phyloP scores from a whole-genome alignment of 2,888 invertebrate species.

The Bibio marci region DNA sequence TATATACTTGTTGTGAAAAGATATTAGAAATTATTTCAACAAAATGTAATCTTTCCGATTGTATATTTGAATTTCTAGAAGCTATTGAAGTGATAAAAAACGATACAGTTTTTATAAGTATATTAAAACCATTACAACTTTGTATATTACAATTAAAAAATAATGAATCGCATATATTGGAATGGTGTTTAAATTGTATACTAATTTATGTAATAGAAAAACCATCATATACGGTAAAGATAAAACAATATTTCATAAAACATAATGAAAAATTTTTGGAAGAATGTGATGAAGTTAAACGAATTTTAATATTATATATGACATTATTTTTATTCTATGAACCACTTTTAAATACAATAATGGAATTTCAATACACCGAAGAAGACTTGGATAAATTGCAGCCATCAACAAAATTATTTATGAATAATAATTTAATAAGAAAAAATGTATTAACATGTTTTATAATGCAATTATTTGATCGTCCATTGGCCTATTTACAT shows the following conservation, averaged over 20 bases:
- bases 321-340: conserved; percentile 46
- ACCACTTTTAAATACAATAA: conserved; percentile 33
- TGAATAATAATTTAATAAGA: conserved; percentile 16
- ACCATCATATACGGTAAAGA: conserved; percentile 37
- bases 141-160: conserved; percentile 40
- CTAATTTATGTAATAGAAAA: conserved; percentile 40
- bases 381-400: too few relatives aligned
- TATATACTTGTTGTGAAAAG: conserved; percentile 47
- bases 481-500: conserved; percentile 54
- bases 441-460: conserved; percentile 41
- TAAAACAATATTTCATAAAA: conserved; percentile 35
- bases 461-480: conserved; percentile 50
- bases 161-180: conserved; percentile 46
- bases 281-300: conserved; percentile 37
- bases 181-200: conserved; percentile 56
- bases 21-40: conserved; percentile 42
- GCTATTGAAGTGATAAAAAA: conserved; percentile 53
- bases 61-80: conserved; percentile 59
- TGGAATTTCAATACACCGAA: too few relatives aligned
- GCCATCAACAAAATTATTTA: conserved; percentile 14
- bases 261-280: conserved; percentile 49
- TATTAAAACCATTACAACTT: conserved; percentile 47
- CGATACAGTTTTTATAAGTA: conserved; percentile 47
- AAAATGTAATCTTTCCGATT: conserved; percentile 52
- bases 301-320: conserved; percentile 39